Conservation (phyloP, 2,797 vertebrate genomes). For the Falco concolor region DNA sequence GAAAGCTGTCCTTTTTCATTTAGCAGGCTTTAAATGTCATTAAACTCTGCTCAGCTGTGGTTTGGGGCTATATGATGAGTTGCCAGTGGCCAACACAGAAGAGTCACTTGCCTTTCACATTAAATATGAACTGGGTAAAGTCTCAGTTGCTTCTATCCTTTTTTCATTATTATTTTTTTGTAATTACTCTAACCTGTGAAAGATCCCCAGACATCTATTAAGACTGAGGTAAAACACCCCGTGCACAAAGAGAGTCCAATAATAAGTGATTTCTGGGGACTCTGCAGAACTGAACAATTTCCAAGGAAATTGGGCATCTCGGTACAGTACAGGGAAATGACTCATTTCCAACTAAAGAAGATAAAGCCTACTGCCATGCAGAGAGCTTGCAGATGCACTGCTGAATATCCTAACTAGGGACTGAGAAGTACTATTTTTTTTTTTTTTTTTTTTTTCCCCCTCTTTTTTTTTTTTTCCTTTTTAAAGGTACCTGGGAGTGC, state of each 20-base stretch:
- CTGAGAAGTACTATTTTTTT: not conserved
- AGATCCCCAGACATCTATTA: not conserved
- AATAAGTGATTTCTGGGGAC: not conserved
- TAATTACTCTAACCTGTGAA: not conserved
- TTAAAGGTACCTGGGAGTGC: not conserved
- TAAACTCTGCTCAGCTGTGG: not conserved
- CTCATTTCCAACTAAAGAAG: conserved; percentile 23
- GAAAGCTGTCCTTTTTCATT: not conserved
- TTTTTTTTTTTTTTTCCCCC: not conserved
- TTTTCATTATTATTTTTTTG: not conserved
- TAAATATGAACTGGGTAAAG: not conserved
- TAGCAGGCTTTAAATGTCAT: not conserved
- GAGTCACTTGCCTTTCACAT: not conserved
- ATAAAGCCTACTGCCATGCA: not conserved
- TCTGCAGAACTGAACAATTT: conserved; percentile 24
- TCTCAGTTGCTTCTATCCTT: not conserved
- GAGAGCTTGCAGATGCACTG: conserved; percentile 19
- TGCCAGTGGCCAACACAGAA: not conserved
- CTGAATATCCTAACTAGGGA: not conserved
- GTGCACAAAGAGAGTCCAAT: not conserved
- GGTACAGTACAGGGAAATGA: conserved; percentile 28
- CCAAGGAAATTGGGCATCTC: conserved; percentile 30
- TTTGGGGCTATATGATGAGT: not conserved
- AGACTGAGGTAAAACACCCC: not conserved
- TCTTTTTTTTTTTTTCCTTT: not conserved